Base-by-base conservation (phyloP, 2,888 invertebrate genomes). In the Eucriotettix oculatus region DNA sequence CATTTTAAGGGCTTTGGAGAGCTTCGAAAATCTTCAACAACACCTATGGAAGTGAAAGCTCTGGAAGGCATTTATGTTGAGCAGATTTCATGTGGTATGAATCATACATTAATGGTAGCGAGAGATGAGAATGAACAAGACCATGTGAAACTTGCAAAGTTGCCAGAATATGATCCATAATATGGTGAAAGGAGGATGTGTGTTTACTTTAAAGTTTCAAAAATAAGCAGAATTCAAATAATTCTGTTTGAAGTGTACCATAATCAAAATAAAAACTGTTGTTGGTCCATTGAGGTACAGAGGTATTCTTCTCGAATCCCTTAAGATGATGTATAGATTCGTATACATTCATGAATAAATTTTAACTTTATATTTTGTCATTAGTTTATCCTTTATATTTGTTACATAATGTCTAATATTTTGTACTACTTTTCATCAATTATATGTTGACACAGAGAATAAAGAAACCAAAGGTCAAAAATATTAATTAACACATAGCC, bases 11-110 rank as follows among this genome's bases (percentile, higher is more conserved):
- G 93, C 63, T 84, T 90, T 63, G 95, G 95, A 0, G 94, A 93
- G 66, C 84, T 87, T 68, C 85, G 86, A 68, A 93, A 90, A 70
- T 92, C 93, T 0, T 87, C 91, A 2, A 86, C 92, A 1, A 80
- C 82, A 42, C 93, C 95, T 29, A 87, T 90, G 74, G 95, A 95
- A 76, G 90, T 93, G 58, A 78, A 77, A 65, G 69, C 76, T 2
- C 66, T 79, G 53, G 74, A 73, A 29, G 75, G 75, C 5, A 68
- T 77, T 10, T 72, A 75, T 65, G 69, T 78, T n/a, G 72, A 75
- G 62, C 69, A 71, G 41, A 82, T 94, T 52, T 75, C 88, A 1
- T 90, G 92, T 83, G 95, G 95, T 5, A 83, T 83, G 69, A 89
- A 89, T 7, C 94, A 94, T 74, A 86, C 91, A 1, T 74, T 92